These are phyloP conservation scores for Oxystoma pomonae DNA, from an alignment of 2,888 invertebrate genomes.

Conservation along the genomic window DNA sequence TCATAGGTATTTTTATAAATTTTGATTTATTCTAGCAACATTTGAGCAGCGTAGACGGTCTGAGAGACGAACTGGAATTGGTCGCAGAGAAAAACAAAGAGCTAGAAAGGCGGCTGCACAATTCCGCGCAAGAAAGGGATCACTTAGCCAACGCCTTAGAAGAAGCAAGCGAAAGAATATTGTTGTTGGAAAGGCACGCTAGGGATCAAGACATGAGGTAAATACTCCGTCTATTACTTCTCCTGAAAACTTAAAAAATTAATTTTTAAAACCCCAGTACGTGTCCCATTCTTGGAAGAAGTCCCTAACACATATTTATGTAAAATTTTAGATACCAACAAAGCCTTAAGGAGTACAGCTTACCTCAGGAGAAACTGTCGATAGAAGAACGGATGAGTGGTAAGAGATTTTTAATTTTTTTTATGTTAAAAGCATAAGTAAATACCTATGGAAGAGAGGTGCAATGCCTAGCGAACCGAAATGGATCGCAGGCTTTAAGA, in stretches of 20 bases:
- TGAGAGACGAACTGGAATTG: constrained; percentile 82
- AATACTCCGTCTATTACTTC: too few species aligned
- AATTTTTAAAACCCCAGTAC: too few species aligned
- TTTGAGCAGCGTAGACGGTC: constrained; percentile 80
- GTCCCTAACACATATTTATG: too few species aligned
- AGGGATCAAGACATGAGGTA: constrained; percentile 69
- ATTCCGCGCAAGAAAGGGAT: constrained; percentile 76
- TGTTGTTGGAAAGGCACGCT: constrained; percentile 77
- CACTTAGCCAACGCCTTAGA: constrained; percentile 75
- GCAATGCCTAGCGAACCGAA: too few species aligned
- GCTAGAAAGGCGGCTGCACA: constrained; percentile 71
- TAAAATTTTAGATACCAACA: constrained; percentile 27
- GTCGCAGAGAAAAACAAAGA: constrained; percentile 80
- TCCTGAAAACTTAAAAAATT: too few species aligned
- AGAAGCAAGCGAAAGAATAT: constrained; percentile 84
- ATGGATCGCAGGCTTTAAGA: too few species aligned
- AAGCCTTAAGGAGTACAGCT: constrained; percentile 41
- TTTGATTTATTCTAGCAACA: constrained; percentile 63
- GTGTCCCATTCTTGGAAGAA: too few species aligned
- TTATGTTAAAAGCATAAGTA: too few species aligned
- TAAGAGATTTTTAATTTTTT: too few species aligned
- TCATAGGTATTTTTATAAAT: constrained; percentile 1
- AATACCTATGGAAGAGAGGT: too few species aligned
- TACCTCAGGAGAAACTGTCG: constrained; percentile 44
- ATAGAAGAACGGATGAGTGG: constrained; percentile 50